Evolutionary conservation across 2,113 vertebrate genomes (phyloP), one percentile per base, ranked within the genome.

Genomic region (Brachyhypopomus occidentalis): DNA sequence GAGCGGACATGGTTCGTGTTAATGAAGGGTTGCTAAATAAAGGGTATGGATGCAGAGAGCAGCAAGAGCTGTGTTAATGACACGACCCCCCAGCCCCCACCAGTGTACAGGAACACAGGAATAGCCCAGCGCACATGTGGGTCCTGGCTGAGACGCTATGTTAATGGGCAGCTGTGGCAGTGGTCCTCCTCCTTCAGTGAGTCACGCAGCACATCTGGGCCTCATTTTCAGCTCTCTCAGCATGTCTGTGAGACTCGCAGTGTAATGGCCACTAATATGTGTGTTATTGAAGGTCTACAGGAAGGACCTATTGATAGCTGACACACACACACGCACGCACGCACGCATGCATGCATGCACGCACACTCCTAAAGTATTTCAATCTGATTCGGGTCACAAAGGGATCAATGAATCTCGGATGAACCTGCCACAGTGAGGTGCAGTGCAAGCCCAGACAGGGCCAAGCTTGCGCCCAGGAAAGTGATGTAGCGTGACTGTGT

Each of bases 11-110:
- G 69, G 82, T 41, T 74, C 71, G 62, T 41, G 77, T 85, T 86
- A 89, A 89, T 89, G 62, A 84, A 76, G 70, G 41, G 71, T 19
- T 85, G 34, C 66, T 84, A 81, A 83, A 88, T 84, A 48, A 27
- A 75, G 52, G n/a, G 59, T 74, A 77, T 67, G 30, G 83, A 70
- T 22, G 25, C 6, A 48, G 58, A 23, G 66, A 83, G 30, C 67
- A 30, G 25, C 30, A 71, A 64, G 23, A 80, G 70, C 22, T 23
- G 34, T 30, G 55, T 72, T 72, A 58, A 63, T 77, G 69, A 78
- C 60, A 55, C 74, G 82, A n/a, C n/a, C n/a, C 41, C 52, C 70
- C 63, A 62, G 9, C 58, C 63, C 56, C 34, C 72, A 1, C 16
- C 34, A 69, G 45, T 36, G 25, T 23, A 81, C 55, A 52, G 11